Evolutionary conservation across 2,797 vertebrate species (phyloP), one percentile per base, ranked within the genome.

Genomic region (Helarctos malayanus): DNA sequence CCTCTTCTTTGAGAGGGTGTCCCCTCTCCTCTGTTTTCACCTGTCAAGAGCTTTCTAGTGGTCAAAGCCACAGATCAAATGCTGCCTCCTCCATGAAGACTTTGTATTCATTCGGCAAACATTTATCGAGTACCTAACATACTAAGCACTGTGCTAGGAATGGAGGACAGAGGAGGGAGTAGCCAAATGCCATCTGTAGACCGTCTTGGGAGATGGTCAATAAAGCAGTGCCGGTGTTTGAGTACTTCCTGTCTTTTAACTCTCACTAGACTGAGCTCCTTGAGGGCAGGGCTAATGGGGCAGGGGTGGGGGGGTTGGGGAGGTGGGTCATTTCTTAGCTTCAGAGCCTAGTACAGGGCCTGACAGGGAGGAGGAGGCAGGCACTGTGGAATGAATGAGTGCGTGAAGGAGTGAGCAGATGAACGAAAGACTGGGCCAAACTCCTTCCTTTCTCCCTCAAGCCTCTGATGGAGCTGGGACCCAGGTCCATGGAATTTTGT

Each of bases 51-150:
- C 41, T 49, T 73, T 32, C 78, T 25, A n/a, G 59, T 38, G 38
- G 29, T 75, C 23, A 32, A 65, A 92, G 35, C 21, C 56, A 78
- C 32, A 49, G 47, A 45, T 56, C 81, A 73, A 75, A 76, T 7
- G n/a, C 78, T 14, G 14, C 35, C 27, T 73, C 19, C n/a, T 69
- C 78, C 38, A 27, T 0, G 35, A 83, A 92, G 69, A 4, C 65
- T 87, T 81, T 32, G n/a, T 80, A 76, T 73, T 89, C 57, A 35
- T 21, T 84, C 85, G 35, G 68, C 18, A 91, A 89, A 59, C 86
- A 59, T n/a, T 56, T 69, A n/a, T 7, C 29, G 38, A 63, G 16
- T 15, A n/a, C 45, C 59, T 38, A 25, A 57, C 52, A 52, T 19
- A 6, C 21, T 21, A 61, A 41, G 45, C 59, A 5, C 78, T 75